These are phyloP conservation scores for Taenioides sp. DNA, from an alignment of 2,797 vertebrate species.

Conservation along the genomic window DNA sequence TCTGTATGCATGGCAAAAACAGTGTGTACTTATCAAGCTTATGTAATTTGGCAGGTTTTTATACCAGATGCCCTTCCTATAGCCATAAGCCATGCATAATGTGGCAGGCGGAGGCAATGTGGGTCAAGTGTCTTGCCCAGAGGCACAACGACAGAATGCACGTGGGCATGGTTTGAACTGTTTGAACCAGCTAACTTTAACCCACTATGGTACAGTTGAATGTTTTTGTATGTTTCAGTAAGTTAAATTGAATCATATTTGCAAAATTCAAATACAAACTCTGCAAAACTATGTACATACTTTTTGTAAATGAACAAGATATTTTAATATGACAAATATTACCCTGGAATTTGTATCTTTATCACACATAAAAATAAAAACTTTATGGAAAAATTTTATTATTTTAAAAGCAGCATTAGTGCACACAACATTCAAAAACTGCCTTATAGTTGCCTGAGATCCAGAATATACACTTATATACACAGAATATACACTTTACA, in stretches of 20 bases:
- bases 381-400: too few relatives aligned
- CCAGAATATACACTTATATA: too few relatives aligned
- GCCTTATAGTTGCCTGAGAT: too few relatives aligned
- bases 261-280: background rate
- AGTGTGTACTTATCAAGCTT: background rate
- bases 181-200: background rate
- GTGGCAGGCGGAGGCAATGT: background rate
- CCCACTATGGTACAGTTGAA: background rate
- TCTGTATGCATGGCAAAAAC: background rate
- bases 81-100: background rate
- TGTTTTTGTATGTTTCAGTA: background rate
- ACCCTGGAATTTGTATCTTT: background rate
- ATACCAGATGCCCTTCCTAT: background rate
- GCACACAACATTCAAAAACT: too few relatives aligned
- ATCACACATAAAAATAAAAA: background rate
- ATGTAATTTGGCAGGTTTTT: background rate
- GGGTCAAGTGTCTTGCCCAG: slow-evolving; percentile 4
- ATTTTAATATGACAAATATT: background rate
- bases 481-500: too few relatives aligned
- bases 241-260: background rate
- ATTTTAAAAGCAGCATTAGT: too few relatives aligned
- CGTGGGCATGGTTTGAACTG: background rate
- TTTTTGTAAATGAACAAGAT: background rate
- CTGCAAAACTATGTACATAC: background rate
- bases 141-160: slow-evolving; percentile 2